A percentile compares a stretch with the other conserved stretches of the same genome.
Evolutionary conservation across 2,888 invertebrate genomes (phyloP).

Genomic region (Micoletzkya japonica): DNA sequence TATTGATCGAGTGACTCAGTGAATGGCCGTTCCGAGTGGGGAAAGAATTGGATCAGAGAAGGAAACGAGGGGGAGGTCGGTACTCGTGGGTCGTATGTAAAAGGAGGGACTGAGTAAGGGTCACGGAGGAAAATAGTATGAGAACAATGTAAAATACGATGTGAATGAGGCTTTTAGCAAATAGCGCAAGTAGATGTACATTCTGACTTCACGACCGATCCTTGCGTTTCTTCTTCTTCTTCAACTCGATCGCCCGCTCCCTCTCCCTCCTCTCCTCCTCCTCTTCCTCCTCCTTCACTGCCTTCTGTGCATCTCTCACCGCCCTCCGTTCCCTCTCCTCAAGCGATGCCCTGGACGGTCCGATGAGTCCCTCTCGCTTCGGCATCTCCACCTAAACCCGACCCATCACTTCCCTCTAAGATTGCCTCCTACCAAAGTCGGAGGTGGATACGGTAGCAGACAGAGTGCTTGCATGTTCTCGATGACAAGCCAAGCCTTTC

Average conservation of each 20-base stretch:
- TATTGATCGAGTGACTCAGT: no score
- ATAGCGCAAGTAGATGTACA: no score
- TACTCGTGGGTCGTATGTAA: no score
- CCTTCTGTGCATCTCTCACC: slow-evolving; percentile 22
- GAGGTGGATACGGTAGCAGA: slow-evolving; percentile 19
- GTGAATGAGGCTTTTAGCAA: no score
- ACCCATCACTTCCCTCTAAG: background rate
- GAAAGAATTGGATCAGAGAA: no score
- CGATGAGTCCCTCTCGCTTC: background rate
- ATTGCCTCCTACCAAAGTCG: slow-evolving; percentile 4
- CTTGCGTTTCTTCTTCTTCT: slow-evolving; percentile 1
- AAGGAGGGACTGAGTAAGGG: no score
- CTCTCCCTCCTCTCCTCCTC: slow-evolving; percentile 2
- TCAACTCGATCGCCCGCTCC: slow-evolving; percentile 1
- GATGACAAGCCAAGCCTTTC: slow-evolving; percentile 26
- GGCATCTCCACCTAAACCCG: background rate
- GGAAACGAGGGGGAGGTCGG: no score
- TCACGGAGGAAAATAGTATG: no score
- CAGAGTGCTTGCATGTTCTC: slow-evolving; percentile 29
- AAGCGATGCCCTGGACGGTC: background rate
- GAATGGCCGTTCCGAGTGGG: no score
- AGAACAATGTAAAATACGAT: no score
- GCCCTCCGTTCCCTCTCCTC: slow-evolving; percentile 15
- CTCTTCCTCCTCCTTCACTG: slow-evolving; percentile 15
- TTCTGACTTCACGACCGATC: no score